phyloP scores from a whole-genome alignment of 2,888 invertebrate genomes.

The Limnephilus auricula region DNA sequence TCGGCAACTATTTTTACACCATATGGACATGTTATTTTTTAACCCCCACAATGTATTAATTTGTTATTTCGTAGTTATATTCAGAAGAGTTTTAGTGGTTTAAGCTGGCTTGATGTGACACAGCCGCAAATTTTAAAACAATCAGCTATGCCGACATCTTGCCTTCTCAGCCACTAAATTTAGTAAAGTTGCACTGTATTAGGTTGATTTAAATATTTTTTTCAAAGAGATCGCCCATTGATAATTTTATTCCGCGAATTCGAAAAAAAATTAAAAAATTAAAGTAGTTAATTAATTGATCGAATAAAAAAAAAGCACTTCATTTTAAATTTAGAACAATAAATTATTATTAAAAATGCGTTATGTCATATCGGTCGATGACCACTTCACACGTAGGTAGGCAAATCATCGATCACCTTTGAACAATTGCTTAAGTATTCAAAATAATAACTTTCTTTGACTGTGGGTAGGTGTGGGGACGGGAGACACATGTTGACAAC shows the following conservation, averaged over 20 bases:
- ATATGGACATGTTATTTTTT: too few relatives aligned
- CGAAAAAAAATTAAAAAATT: neutral
- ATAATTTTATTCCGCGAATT: neutral
- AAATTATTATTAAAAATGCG: neutral
- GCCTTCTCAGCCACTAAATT: constrained; percentile 81
- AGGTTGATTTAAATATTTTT: neutral
- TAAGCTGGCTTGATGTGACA: constrained; percentile 90
- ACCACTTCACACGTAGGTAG: constrained; percentile 20
- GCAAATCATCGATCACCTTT: neutral
- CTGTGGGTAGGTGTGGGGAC: neutral
- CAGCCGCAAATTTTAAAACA: constrained; percentile 83
- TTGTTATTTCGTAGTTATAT: constrained; percentile 1
- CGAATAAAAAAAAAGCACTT: neutral
- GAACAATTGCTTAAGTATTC: neutral
- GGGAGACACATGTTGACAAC: constrained; percentile 12
- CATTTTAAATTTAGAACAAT: neutral
- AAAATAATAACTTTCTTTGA: neutral
- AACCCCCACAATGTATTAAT: neutral
- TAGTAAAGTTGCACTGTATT: constrained; percentile 6
- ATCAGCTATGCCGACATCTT: constrained; percentile 94
- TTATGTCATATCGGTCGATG: constrained; percentile 7
- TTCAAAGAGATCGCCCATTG: neutral
- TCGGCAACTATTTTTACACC: too few relatives aligned
- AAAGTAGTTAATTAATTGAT: neutral
- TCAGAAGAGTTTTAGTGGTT: constrained; percentile 76